Base-by-base conservation (phyloP, 1,140 invertebrate genomes). In the Plectus sambesii region DNA sequence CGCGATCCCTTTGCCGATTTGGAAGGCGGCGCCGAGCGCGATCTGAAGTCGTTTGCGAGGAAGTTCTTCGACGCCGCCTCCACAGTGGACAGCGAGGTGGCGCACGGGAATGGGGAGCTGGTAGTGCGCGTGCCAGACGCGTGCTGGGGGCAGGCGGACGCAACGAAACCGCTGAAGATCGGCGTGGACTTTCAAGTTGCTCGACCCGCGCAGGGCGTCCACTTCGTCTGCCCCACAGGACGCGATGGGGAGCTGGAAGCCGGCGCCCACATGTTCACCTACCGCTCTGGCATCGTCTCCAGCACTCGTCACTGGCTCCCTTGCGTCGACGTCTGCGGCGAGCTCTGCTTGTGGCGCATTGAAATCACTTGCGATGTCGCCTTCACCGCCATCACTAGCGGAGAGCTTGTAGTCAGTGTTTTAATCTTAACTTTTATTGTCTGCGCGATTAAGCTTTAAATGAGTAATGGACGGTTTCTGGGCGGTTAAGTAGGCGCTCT, bases 241-340 rank as follows among this genome's bases (percentile, higher is more conserved):
- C 17, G 20, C 19, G 56, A 55, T 9, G 49, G 42, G n/a, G 5
- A 25, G 20, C 4, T 30, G 20, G 42, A 50, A 25, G 37, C 39
- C 17, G 48, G 50, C 2, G 47, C 55, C 12, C 56, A 58, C 38
- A 9, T 57, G 2, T 58, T 47, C 49, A 58, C 56, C 3, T 58
- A 58, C 23, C 33, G 49, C 15, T 2, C 24, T 35, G 20, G 35
- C 33, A 20, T 36, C 44, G 15, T 46, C 35, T 12, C 1, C 1
- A 48, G 52, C 4, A 51, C 51, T 3, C 5, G 47, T 24, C 26
- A 35, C 30, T 58, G 56, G 56, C 35, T 59, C 5, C 56, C 56
- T 1, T 58, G 56, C 30, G 29, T 56, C 5, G 56, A 58, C 40
- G 24, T 38, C 6, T 50, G 45, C 2, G 38, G 52, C 25, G 48